Conservation (phyloP, 2,797 vertebrate species). For the Pempheris klunzingeri region DNA sequence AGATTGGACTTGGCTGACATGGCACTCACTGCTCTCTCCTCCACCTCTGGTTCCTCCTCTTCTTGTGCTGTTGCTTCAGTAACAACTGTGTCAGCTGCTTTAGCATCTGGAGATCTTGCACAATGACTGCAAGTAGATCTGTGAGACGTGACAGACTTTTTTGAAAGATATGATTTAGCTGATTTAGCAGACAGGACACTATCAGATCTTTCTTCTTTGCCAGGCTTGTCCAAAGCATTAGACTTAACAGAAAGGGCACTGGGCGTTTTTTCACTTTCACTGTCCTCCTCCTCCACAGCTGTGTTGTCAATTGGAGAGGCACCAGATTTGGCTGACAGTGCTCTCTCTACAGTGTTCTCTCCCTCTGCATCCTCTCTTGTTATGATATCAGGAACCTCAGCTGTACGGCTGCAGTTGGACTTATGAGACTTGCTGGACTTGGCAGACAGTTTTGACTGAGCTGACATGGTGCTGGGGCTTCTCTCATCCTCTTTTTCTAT, state of each 20-base stretch:
- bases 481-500: slow-evolving; percentile 43
- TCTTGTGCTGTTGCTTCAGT: not conserved
- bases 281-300: slow-evolving; percentile 30
- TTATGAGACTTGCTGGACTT: slow-evolving; percentile 59
- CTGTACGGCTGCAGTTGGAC: slow-evolving; percentile 61
- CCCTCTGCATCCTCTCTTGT: slow-evolving; percentile 48
- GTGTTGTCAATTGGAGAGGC: slow-evolving; percentile 22
- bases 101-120: slow-evolving; percentile 30
- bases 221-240: slow-evolving; percentile 32
- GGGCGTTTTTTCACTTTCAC: slow-evolving; percentile 29
- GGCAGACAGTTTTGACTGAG: slow-evolving; percentile 55
- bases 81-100: not conserved
- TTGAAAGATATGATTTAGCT: slow-evolving; percentile 63
- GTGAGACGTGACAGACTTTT: slow-evolving; percentile 70
- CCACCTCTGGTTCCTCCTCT: slow-evolving; percentile 43
- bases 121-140: slow-evolving; percentile 63
- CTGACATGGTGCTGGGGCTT: slow-evolving; percentile 55
- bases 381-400: slow-evolving; percentile 36
- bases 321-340: slow-evolving; percentile 64
- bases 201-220: slow-evolving; percentile 45
- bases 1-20: slow-evolving; percentile 71
- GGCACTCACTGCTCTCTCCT: slow-evolving; percentile 64
- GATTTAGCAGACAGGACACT: slow-evolving; percentile 57
- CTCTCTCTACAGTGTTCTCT: slow-evolving; percentile 49
- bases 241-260: slow-evolving; percentile 60